Evolutionary conservation across 2,888 invertebrate species (phyloP).

Genomic region (Phalangium opilio): DNA sequence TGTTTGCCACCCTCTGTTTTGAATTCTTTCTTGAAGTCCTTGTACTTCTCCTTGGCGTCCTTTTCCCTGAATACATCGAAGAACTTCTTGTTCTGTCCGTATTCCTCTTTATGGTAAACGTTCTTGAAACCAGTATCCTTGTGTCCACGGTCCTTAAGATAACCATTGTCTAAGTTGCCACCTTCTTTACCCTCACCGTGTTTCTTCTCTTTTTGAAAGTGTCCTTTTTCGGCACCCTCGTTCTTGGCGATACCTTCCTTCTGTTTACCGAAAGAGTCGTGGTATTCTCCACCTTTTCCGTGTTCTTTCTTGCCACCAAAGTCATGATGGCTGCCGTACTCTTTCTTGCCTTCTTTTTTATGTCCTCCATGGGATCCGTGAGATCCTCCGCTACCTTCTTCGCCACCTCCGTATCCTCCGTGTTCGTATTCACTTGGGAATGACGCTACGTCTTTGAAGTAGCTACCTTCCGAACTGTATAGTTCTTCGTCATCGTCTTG

Average conservation of each 20-base stretch:
- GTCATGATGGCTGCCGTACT: slow-evolving; percentile 5
- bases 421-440: too few species aligned
- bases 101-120: slow-evolving; percentile 18
- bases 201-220: slow-evolving; percentile 5
- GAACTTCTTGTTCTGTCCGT: slow-evolving; percentile 15
- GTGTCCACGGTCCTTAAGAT: slow-evolving; percentile 15
- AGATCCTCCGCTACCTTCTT: too few species aligned
- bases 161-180: slow-evolving; percentile 11
- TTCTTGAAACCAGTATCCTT: slow-evolving; percentile 16
- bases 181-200: slow-evolving; percentile 16
- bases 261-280: slow-evolving; percentile 15
- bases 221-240: neutral
- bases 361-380: slow-evolving; percentile 8
- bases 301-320: slow-evolving; percentile 11
- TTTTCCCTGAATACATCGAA: slow-evolving; percentile 16
- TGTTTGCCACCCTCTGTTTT: slow-evolving; percentile 15
- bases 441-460: too few species aligned
- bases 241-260: slow-evolving; percentile 11
- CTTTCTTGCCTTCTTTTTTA: slow-evolving; percentile 13
- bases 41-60: slow-evolving; percentile 18
- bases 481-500: too few species aligned
- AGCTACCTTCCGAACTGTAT: too few species aligned
- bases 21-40: slow-evolving; percentile 15
- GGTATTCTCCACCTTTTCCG: slow-evolving; percentile 9
- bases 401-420: too few species aligned